Percentiles rank a stretch among this genome's conserved stretches.
These are phyloP conservation scores for Phrynocephalus guinanensis DNA, from an alignment of 2,797 vertebrate genomes.

Conservation along the genomic window DNA sequence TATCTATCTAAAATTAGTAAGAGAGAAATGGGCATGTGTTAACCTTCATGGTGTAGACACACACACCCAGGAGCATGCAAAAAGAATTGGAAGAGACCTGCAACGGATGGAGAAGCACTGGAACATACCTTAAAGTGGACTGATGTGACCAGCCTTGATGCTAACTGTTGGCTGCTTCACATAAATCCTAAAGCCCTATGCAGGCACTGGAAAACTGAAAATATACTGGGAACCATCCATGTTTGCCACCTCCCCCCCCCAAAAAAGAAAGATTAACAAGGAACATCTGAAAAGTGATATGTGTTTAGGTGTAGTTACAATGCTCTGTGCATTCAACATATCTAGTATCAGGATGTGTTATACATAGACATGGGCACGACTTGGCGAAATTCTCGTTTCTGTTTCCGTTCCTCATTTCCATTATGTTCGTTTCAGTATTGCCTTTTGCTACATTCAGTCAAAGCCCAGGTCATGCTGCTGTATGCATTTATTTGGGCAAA, in stretches of 20 bases:
- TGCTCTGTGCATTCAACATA: background rate
- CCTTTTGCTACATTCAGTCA: slow-evolving; percentile 20
- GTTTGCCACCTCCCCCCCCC: too few species aligned
- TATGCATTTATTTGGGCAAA: slow-evolving; percentile 30
- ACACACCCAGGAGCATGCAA: too few species aligned
- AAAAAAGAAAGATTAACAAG: background rate
- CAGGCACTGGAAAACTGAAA: background rate
- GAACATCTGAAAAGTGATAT: background rate
- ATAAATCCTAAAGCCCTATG: background rate
- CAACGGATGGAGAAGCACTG: background rate
- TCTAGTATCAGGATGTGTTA: background rate
- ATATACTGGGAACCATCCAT: background rate
- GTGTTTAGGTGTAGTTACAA: background rate
- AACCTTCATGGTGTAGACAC: too few species aligned
- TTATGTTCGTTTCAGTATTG: background rate
- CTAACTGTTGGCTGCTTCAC: background rate
- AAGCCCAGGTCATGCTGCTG: fast-evolving
- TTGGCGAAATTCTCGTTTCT: too few species aligned
- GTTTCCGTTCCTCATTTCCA: too few species aligned
- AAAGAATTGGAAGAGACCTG: too few species aligned
- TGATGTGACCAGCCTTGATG: background rate
- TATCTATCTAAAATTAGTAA: too few species aligned
- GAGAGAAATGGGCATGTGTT: too few species aligned
- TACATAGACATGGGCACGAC: too few species aligned
- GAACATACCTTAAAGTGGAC: too few species aligned